Evolutionary conservation across 2,113 vertebrate genomes (phyloP), one percentile per base, ranked within the genome.

Genomic region (Tachycineta bicolor): DNA sequence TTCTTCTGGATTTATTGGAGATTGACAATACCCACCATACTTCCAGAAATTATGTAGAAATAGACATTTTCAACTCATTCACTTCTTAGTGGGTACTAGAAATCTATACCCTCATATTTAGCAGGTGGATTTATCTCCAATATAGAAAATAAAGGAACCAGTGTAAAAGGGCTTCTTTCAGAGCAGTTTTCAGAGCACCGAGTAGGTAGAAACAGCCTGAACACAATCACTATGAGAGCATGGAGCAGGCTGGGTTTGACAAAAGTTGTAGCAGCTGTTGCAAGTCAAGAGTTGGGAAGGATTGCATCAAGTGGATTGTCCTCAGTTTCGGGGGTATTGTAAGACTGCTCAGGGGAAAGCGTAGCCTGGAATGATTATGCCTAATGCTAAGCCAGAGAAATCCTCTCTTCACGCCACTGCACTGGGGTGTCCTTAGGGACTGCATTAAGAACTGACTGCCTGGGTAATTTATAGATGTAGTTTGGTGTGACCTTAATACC

Each of bases 401-500:
- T 94, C 87, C 87, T 94, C 69, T 94, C 93, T 95, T 92, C 91
- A 90, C 5, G 0, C 83, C 73, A 49, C 83, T 93, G 92, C 92
- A 95, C 86, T 74, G 49, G 73, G 92, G 64, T 87, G 65, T 96
- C 96, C 94, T 95, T 81, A 92, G 93, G 94, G 94, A 79, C 76
- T 89, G 64, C 65, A 75, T 90, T 96, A 96, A 83, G 92, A 90
- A 93, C 85, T 86, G 68, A 44, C 63, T 90, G 76, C 31, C 56
- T 96, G 80, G 52, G 88, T 93, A 90, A 91, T 95, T 96, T 96
- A 94, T 92, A 95, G 85, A 95, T 90, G 90, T 73, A 83, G 92
- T 86, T 93, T 92, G 92, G 92, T 93, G 56, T 97, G 93, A 97
- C 96, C 95, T 94, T 94, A 96, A 96, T 96, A 95, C 87, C 68